Evolutionary conservation across 2,113 vertebrate species (phyloP), one percentile per base, ranked within the genome.

Genomic region (Phrynosoma blainvillii): DNA sequence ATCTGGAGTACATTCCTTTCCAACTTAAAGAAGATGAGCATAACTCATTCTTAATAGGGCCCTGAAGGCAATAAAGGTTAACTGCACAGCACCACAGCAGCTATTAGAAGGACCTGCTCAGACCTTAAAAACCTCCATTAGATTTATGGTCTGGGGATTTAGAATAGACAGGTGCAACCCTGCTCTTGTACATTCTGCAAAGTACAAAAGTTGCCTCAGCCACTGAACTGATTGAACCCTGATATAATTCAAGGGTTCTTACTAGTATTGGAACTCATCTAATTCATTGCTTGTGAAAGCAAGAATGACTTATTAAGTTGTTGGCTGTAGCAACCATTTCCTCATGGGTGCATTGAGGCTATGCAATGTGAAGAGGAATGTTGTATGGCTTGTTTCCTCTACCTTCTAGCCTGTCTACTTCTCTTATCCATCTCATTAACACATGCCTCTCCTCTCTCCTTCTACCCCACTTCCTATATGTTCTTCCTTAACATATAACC

Each of bases 51-150:
- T 90, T 94, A 95, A 95, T 92, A 89, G 85, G 85, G 62, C 89
- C 89, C 89, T 89, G 42, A 88, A 0, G 80, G 92, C 92, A 94
- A 91, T 93, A 94, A 94, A 93, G 89, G 92, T 94, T 96, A 96
- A 95, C 90, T 89, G 86, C 86, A 90, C 85, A 21, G 82, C 68
- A 79, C 87, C 85, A 89, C 0, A 0, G 68, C 84, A 94, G 74
- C 89, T 93, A 82, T 94, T 95, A 93, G 88, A 90, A 91, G 78
- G 89, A 93, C 86, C 91, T 90, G 92, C 77, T 92, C 84, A 95
- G 92, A 90, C 87, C 82, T 92, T 92, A 92, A 93, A 93, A 83
- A 82, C 88, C 91, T 92, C 93, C 82, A 84, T 86, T 81, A 93
- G 90, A 95, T 93, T 93, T 94, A 93, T 91, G 87, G 87, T 87